Percentiles rank a stretch among this genome's conserved stretches.
phyloP scores from a whole-genome alignment of 2,113 vertebrate species.

The Colius striatus region DNA sequence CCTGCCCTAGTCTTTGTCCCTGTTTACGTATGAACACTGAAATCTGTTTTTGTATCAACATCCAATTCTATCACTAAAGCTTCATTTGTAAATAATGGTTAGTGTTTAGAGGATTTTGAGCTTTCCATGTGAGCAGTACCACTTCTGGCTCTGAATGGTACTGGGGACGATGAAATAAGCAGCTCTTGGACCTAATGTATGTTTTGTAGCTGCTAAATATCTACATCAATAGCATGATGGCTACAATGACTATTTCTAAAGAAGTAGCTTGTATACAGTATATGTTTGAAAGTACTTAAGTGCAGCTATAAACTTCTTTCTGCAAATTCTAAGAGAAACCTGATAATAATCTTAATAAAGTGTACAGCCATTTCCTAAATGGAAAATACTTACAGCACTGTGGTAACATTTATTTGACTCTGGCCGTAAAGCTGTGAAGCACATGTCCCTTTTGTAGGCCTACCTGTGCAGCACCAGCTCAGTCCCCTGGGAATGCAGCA shows the following conservation, averaged over 20 bases:
- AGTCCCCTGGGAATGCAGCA: background rate
- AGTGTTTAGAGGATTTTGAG: background rate
- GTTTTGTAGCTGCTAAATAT: background rate
- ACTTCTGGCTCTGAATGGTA: background rate
- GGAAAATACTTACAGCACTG: background rate
- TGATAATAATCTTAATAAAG: background rate
- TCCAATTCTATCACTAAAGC: background rate
- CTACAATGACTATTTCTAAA: background rate
- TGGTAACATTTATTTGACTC: background rate
- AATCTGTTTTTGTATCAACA: background rate
- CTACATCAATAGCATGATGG: background rate
- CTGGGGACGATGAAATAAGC: background rate
- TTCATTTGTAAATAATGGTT: background rate
- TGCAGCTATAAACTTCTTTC: background rate
- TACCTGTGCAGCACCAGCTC: background rate
- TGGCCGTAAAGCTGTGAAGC: background rate
- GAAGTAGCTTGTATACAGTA: background rate
- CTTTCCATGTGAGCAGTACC: background rate
- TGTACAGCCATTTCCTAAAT: background rate
- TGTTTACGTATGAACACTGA: background rate
- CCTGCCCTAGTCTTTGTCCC: background rate
- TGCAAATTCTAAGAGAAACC: background rate
- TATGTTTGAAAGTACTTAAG: background rate
- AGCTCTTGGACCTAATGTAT: background rate
- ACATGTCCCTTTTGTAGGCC: fast-evolving